phyloP scores from a whole-genome alignment of 2,797 vertebrate species.

The Paedocypris micromegethes region DNA sequence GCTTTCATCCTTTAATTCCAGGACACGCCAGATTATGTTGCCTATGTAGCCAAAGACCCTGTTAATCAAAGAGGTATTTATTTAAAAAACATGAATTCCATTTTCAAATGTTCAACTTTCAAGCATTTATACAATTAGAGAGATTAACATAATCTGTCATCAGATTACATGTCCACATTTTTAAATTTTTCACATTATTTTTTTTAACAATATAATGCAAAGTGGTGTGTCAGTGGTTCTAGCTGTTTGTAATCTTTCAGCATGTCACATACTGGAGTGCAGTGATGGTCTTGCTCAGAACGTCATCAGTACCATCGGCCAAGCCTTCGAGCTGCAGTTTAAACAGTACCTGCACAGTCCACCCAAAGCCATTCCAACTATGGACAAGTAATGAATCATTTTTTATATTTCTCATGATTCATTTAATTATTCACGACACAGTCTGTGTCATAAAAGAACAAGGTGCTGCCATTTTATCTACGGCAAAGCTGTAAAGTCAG shows the following conservation, averaged over 20 bases:
- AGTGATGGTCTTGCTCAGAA: slow-evolving; percentile 88
- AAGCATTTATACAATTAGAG: no score
- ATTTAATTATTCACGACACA: not conserved
- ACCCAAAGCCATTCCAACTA: slow-evolving; percentile 74
- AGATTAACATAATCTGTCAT: no score
- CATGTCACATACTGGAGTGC: slow-evolving; percentile 96
- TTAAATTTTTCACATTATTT: not conserved
- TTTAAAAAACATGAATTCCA: not conserved
- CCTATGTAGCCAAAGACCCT: slow-evolving; percentile 96
- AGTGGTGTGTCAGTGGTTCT: not conserved
- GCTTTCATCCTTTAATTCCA: slow-evolving; percentile 55
- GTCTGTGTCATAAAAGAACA: not conserved
- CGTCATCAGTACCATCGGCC: slow-evolving; percentile 94
- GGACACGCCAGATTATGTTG: slow-evolving; percentile 94
- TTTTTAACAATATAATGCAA: not conserved
- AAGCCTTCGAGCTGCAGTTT: slow-evolving; percentile 96
- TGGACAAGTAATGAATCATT: slow-evolving; percentile 73
- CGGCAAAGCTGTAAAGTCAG: not conserved
- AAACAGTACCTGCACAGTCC: slow-evolving; percentile 95
- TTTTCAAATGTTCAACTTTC: not conserved
- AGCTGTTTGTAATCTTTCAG: slow-evolving; percentile 53
- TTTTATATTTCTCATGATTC: not conserved
- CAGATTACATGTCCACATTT: not conserved
- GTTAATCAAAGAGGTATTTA: slow-evolving; percentile 93
- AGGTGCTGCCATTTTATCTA: not conserved